Percentiles rank a stretch among this genome's conserved stretches.
These are phyloP conservation scores for Crossaster papposus DNA, from an alignment of 53 echinoderm and acorn worm genomes.

Conservation along the genomic window DNA sequence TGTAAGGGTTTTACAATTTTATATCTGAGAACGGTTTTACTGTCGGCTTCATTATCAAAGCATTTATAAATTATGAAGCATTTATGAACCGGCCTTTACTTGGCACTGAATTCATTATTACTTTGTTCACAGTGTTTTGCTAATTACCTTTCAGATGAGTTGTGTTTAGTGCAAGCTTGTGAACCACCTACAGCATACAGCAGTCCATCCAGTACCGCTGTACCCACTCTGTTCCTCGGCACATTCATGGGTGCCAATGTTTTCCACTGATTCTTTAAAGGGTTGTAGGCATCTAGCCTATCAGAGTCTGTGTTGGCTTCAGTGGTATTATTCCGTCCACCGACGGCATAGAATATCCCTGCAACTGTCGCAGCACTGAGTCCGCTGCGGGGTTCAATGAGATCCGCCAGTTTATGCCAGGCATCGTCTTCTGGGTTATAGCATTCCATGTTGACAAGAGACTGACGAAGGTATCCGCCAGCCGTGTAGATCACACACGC, in stretches of 20 bases:
- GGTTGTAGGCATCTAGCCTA: conserved; percentile 87
- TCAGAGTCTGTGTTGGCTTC: conserved; percentile 97
- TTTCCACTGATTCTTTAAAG: conserved; percentile 87
- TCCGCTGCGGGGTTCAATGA: conserved; percentile 91
- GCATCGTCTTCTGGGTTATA: conserved; percentile 86
- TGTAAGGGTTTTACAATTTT: too few relatives aligned
- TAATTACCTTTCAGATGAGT: conserved; percentile 87
- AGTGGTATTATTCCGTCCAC: conserved; percentile 94
- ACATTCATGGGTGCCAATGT: conserved; percentile 83
- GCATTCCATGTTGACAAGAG: conserved; percentile 89
- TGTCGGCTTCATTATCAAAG: too few relatives aligned
- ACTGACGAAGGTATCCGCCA: conserved; percentile 91
- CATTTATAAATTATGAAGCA: too few relatives aligned
- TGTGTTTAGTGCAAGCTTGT: conserved; percentile 89
- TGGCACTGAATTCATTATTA: too few relatives aligned
- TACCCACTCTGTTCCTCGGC: conserved; percentile 89
- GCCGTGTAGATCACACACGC: conserved; percentile 95
- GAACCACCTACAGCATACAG: conserved; percentile 97
- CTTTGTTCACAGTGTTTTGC: too few relatives aligned
- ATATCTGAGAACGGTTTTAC: too few relatives aligned
- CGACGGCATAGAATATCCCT: conserved; percentile 93
- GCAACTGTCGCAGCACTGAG: conserved; percentile 93
- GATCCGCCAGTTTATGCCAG: conserved; percentile 82
- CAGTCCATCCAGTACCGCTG: conserved; percentile 87
- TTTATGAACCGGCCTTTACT: too few relatives aligned